Evolutionary conservation across 2,797 vertebrate species (phyloP).

Genomic region (Manis pentadactyla): DNA sequence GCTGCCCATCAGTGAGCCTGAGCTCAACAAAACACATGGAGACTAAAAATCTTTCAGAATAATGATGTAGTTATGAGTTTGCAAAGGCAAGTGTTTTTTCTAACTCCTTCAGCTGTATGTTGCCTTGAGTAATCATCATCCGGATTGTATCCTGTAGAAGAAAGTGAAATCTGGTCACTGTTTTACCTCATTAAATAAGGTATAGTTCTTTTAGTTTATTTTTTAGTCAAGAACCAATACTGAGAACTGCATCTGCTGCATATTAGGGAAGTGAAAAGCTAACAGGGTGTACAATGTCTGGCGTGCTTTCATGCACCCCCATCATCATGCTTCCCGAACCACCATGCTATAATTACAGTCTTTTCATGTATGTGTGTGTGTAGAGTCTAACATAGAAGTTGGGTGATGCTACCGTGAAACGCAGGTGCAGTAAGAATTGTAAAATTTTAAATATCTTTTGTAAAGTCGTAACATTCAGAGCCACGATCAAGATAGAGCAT

Average conservation of each 20-base stretch:
- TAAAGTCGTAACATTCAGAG: conserved; percentile 4
- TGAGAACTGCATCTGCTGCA: neutral
- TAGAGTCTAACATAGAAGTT: neutral
- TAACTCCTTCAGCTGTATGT: conserved; percentile 94
- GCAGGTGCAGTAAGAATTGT: neutral
- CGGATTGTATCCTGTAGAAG: conserved; percentile 91
- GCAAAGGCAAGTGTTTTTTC: conserved; percentile 92
- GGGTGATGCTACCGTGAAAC: neutral
- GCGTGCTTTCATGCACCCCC: neutral
- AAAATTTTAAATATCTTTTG: neutral
- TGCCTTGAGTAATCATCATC: conserved; percentile 98
- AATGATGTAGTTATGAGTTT: conserved; percentile 84
- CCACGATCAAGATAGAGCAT: neutral
- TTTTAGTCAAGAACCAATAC: conserved; percentile 26
- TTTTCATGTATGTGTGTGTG: neutral
- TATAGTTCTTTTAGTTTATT: neutral
- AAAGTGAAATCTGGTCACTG: conserved; percentile 53
- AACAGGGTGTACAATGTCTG: neutral
- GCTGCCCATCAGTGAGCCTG: neutral
- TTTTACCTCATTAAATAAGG: conserved; percentile 6
- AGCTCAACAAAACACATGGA: neutral
- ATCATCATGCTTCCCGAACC: neutral
- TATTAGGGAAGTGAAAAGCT: conserved; percentile 25
- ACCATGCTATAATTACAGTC: neutral
- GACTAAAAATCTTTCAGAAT: conserved; percentile 47